phyloP scores from a whole-genome alignment of 2,888 invertebrate species.

The Eudemis profundana region DNA sequence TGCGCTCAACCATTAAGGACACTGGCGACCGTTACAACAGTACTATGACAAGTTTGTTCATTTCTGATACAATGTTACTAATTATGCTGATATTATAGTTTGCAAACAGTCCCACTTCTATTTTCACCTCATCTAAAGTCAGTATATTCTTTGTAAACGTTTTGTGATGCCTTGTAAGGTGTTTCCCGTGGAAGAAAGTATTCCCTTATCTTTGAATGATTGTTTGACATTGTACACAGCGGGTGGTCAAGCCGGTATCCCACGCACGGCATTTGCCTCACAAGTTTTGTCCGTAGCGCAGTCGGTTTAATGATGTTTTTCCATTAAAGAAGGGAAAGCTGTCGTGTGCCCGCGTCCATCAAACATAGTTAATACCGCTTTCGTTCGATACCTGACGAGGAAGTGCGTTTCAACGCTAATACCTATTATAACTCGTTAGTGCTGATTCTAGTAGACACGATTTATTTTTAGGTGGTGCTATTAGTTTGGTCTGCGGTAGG shows the following conservation, averaged over 20 bases:
- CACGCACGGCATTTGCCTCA: constrained; percentile 59
- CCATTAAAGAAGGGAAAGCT: constrained; percentile 81
- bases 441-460: constrained; percentile 1
- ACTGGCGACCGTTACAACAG: constrained; percentile 66
- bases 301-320: constrained; percentile 75
- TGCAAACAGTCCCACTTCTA: too few relatives aligned
- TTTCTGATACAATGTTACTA: constrained; percentile 53
- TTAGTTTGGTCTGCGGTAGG: background rate
- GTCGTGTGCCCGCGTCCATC: constrained; percentile 74
- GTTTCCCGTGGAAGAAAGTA: constrained; percentile 41
- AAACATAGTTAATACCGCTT: constrained; percentile 78
- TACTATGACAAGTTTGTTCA: constrained; percentile 50
- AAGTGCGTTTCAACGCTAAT: constrained; percentile 63
- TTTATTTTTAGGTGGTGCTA: constrained; percentile 7
- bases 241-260: constrained; percentile 62
- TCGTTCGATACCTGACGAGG: constrained; percentile 78
- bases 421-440: constrained; percentile 34
- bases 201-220: constrained; percentile 33
- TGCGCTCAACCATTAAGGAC: constrained; percentile 74
- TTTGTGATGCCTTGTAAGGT: constrained; percentile 37
- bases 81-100: constrained; percentile 51
- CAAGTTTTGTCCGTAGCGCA: constrained; percentile 70
- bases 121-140: too few relatives aligned
- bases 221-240: constrained; percentile 47
- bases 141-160: too few relatives aligned